These are phyloP conservation scores for Tangara arthus DNA, from an alignment of 2,797 vertebrate genomes.

Conservation along the genomic window DNA sequence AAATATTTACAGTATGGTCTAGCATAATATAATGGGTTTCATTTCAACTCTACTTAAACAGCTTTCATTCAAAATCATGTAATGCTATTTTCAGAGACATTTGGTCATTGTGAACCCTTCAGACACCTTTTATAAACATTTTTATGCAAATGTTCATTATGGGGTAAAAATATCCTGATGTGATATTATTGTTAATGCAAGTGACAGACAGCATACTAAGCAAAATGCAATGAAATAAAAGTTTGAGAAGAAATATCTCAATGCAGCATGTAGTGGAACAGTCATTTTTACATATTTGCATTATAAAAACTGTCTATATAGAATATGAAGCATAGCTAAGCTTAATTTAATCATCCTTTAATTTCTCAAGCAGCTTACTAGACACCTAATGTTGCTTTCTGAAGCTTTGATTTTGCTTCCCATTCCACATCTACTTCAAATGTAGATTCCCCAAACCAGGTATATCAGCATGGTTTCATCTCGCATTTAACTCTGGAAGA, in stretches of 20 bases:
- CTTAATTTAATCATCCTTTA: not conserved
- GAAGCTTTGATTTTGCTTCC: not conserved
- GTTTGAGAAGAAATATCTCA: not conserved
- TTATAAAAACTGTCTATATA: not conserved
- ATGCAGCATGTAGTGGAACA: not conserved
- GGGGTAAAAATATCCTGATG: not conserved
- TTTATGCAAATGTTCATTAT: not conserved
- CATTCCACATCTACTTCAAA: not conserved
- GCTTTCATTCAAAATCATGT: not conserved
- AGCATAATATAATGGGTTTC: not conserved
- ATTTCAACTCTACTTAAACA: not conserved
- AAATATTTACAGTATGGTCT: not conserved
- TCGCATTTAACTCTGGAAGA: not conserved
- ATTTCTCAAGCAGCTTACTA: not conserved
- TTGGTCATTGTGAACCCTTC: not conserved
- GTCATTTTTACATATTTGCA: not conserved
- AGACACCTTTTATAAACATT: not conserved
- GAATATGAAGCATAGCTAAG: not conserved
- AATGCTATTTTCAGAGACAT: not conserved
- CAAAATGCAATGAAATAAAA: not conserved
- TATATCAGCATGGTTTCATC: not conserved
- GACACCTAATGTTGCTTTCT: not conserved
- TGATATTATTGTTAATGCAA: rapidly evolving
- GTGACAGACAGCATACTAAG: not conserved
- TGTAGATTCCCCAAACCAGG: not conserved